Evolutionary conservation across 2,113 vertebrate genomes (phyloP).

Genomic region (Galeopterus variegatus): DNA sequence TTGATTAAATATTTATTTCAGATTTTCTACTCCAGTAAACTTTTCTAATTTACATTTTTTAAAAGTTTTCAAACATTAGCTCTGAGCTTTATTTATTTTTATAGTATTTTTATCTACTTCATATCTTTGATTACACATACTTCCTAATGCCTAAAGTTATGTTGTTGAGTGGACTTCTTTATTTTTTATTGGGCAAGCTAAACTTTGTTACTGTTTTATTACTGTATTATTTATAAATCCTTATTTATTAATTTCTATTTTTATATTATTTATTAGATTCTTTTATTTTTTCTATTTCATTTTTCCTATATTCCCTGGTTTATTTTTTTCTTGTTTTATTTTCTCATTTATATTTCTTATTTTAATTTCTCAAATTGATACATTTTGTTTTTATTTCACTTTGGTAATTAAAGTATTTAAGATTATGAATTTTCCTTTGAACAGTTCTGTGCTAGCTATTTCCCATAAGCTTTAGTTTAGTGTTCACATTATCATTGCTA

Average conservation of each 20-base stretch:
- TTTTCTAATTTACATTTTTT: slow-evolving; percentile 43
- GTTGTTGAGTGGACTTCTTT: slow-evolving; percentile 25
- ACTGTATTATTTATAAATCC: background rate
- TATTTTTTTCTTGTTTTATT: background rate
- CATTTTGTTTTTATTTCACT: background rate
- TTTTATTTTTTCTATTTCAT: background rate
- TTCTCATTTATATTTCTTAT: background rate
- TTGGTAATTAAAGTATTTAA: slow-evolving; percentile 5
- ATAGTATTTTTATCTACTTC: slow-evolving; percentile 12
- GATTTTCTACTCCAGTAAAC: background rate
- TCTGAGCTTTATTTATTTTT: background rate
- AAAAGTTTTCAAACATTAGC: slow-evolving; percentile 16
- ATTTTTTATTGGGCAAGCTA: slow-evolving; percentile 6
- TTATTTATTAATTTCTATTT: slow-evolving; percentile 15
- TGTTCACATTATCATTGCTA: background rate
- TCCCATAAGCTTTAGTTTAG: background rate
- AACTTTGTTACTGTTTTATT: background rate
- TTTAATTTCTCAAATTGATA: background rate
- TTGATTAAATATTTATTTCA: slow-evolving; percentile 51
- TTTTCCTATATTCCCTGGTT: background rate
- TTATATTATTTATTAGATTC: background rate
- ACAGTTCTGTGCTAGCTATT: background rate
- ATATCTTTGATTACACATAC: background rate
- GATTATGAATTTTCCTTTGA: slow-evolving; percentile 12
- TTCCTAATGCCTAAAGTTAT: slow-evolving; percentile 30